Evolutionary conservation across 2,113 vertebrate species (phyloP), one percentile per base, ranked within the genome.

Genomic region (Thunnus thynnus): DNA sequence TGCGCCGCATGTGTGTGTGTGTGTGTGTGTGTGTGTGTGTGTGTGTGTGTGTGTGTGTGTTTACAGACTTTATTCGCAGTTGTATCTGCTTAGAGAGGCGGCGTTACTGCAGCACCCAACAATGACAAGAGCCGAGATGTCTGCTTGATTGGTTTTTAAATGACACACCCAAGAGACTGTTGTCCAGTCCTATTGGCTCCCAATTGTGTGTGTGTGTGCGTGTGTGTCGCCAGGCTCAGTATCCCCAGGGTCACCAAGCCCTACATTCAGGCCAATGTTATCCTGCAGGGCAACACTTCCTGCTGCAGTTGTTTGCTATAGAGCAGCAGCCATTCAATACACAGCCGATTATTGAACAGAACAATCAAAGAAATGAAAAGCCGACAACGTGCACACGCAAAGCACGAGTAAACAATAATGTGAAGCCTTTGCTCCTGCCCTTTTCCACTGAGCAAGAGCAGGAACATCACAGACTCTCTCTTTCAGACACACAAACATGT

Each of bases 121-220:
- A 90, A 91, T 91, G 83, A 84, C 85, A 65, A 88, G 86, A 91
- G 92, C 84, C 92, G 65, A 92, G 89, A 91, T 91, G 91, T 93
- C 92, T 92, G 84, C 88, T 86, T 85, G 91, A 91, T 90, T 93
- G 88, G 85, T 83, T 87, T 88, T 82, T 88, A 74, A 88, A 72
- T 68, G 91, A 92, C 88, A 64, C 81, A 89, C 89, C 83, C 86
- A 82, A 76, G 76, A 78, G 83, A 75, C 77, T 84, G 84, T 83
- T 86, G 88, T 86, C 81, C 88, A 65, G 86, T 64, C 65, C 22
- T 61, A 80, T 75, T 84, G 88, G 80, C 80, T 88, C 85, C 22
- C n/a, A 67, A 73, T 57, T 61, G 74, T 85, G 81, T 80, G 52
- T 71, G 22, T 81, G 47, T 54, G 68, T 81, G 67, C 77, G 76